Evolutionary conservation across 2,888 invertebrate genomes (phyloP).

Genomic region (Baccha elongata): DNA sequence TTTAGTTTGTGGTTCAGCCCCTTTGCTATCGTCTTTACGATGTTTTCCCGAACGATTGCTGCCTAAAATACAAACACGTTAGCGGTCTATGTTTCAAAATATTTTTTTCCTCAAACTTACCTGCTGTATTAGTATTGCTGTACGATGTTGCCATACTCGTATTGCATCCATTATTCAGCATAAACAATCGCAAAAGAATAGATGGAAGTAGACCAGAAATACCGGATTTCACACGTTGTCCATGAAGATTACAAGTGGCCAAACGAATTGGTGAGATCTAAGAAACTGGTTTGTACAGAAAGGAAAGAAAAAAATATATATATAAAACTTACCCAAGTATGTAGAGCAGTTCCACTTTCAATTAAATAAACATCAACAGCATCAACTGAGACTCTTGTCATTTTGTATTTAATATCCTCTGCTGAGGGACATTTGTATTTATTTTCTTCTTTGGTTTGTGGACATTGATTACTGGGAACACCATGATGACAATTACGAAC

Average conservation of each 20-base stretch:
- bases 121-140: slow-evolving; percentile 87
- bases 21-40: slow-evolving; percentile 79
- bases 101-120: slow-evolving; percentile 16
- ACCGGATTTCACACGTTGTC: slow-evolving; percentile 94
- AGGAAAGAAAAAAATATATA: background rate
- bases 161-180: slow-evolving; percentile 84
- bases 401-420: slow-evolving; percentile 95
- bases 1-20: slow-evolving; percentile 75
- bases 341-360: slow-evolving; percentile 93
- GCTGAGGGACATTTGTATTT: slow-evolving; percentile 91
- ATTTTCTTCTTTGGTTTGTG: slow-evolving; percentile 87
- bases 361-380: slow-evolving; percentile 95
- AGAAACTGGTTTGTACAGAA: slow-evolving; percentile 60
- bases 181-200: slow-evolving; percentile 87
- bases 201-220: slow-evolving; percentile 93
- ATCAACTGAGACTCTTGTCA: slow-evolving; percentile 94
- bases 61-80: too few species aligned
- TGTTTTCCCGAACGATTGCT: slow-evolving; percentile 82
- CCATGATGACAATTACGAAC: slow-evolving; percentile 91
- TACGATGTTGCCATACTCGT: slow-evolving; percentile 82
- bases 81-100: background rate
- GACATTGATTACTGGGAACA: slow-evolving; percentile 87
- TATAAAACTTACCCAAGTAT: slow-evolving; percentile 87
- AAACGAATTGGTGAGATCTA: slow-evolving; percentile 92
- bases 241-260: slow-evolving; percentile 97